Evolutionary conservation across 2,797 vertebrate genomes (phyloP), one percentile per base, ranked within the genome.

Genomic region (Aplochiton taeniatus): DNA sequence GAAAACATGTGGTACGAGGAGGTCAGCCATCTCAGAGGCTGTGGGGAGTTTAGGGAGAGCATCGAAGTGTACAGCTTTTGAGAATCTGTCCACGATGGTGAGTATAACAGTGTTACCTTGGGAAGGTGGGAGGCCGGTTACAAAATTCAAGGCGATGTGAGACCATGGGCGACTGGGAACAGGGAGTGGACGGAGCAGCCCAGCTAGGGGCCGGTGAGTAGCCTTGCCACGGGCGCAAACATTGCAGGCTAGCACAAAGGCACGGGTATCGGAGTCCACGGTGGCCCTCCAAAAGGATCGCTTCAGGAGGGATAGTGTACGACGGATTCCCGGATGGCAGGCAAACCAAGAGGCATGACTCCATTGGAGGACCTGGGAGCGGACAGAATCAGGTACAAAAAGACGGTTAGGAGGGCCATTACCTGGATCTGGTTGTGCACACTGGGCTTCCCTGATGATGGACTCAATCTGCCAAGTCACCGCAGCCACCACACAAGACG

Each of bases 391-490:
- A 52, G 50, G 50, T 16, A 52, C 50, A 52, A 52, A 52, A 3
- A 52, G n/a, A 8, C 12, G 31, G 31, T 31, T 31, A 6, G 31
- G 31, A 31, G 31, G 31, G 31, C 31, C 31, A 31, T 31, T 31
- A 42, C 13, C 54, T 12, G 54, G 54, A 31, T 57, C 54, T 1
- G 54, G 19, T 11, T 57, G 54, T 13, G 20, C 14, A 11, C 12
- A 12, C 12, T 42, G 19, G 9, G 54, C 54, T 12, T 9, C 54
- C 13, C 31, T 16, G 12, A 57, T n/a, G 4, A 57, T 9, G 4
- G 54, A 57, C 11, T 57, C 54, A 57, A 57, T 57, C 54, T 57
- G 19, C 19, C 31, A 57, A 16, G 54, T 41, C 6, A 57, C 12
- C 12, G 31, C 20, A 42, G 54, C 54, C 31, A 57, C 31, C 20